Conservation (phyloP, 2,888 invertebrate species). For the Apoderus coryli region DNA sequence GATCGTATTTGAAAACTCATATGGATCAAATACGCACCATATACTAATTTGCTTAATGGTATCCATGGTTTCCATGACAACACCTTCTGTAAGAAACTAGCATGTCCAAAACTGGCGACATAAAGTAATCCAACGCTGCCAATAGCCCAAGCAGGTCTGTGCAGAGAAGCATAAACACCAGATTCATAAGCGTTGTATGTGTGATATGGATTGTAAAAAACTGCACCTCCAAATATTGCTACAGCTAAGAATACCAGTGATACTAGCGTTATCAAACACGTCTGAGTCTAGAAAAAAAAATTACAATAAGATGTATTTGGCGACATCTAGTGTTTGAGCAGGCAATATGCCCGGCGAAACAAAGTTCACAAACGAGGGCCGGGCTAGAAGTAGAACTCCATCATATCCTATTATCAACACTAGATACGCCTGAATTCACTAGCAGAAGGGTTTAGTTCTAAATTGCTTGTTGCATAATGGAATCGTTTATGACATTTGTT, state of each 20-base stretch:
- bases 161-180: constrained; percentile 41
- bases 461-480: too few relatives aligned
- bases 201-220: constrained; percentile 37
- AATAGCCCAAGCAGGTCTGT: constrained; percentile 41
- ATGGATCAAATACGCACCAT: constrained; percentile 41
- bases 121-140: constrained; percentile 37
- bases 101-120: constrained; percentile 38
- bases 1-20: constrained; percentile 37
- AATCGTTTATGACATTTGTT: too few relatives aligned
- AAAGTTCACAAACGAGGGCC: too few relatives aligned
- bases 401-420: too few relatives aligned
- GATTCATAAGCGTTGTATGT: constrained; percentile 38
- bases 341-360: too few relatives aligned
- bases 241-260: constrained; percentile 34
- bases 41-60: constrained; percentile 43
- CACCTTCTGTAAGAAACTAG: constrained; percentile 28
- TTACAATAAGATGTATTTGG: constrained; percentile 6
- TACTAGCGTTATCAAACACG: constrained; percentile 30
- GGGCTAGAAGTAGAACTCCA: too few relatives aligned
- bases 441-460: too few relatives aligned
- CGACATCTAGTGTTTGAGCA: too few relatives aligned
- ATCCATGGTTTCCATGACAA: constrained; percentile 44
- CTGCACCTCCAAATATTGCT: constrained; percentile 35
- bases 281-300: constrained; percentile 33
- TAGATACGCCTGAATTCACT: too few relatives aligned